These are phyloP conservation scores for Hyperoplus lanceolatus DNA, from an alignment of 2,797 vertebrate genomes.

Conservation along the genomic window DNA sequence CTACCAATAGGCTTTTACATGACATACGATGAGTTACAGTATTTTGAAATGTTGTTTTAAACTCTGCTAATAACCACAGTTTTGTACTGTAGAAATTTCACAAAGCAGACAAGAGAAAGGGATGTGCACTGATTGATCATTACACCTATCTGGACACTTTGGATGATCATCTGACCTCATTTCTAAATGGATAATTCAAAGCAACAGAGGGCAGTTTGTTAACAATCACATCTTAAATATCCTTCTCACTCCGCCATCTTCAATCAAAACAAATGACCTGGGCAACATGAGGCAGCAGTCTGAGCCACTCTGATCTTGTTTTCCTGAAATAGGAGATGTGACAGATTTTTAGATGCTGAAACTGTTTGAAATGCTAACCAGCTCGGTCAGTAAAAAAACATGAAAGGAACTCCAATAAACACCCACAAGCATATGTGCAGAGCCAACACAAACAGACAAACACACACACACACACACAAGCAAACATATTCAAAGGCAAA, in stretches of 20 bases:
- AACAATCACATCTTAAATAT: slow-evolving; percentile 67
- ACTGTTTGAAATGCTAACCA: slow-evolving; percentile 78
- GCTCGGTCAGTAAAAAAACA: slow-evolving; percentile 29
- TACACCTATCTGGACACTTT: slow-evolving; percentile 32
- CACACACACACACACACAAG: background rate
- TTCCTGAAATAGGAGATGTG: slow-evolving; percentile 62
- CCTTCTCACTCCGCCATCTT: slow-evolving; percentile 60
- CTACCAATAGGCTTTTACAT: background rate
- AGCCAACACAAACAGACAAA: slow-evolving; percentile 3
- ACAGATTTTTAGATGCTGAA: slow-evolving; percentile 66
- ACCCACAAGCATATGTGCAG: slow-evolving; percentile 15
- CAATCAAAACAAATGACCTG: slow-evolving; percentile 73
- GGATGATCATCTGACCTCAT: slow-evolving; percentile 26
- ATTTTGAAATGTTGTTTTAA: background rate
- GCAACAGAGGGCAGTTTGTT: slow-evolving; percentile 40
- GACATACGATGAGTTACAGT: background rate
- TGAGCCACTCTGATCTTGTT: slow-evolving; percentile 70
- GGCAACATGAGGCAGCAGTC: slow-evolving; percentile 55
- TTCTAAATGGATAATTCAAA: slow-evolving; percentile 44
- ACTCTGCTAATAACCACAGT: slow-evolving; percentile 10
- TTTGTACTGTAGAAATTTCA: slow-evolving; percentile 1
- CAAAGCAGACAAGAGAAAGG: background rate
- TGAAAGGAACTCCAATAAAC: slow-evolving; percentile 22
- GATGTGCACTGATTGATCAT: slow-evolving; percentile 30
- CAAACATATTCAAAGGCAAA: background rate